phyloP scores from a whole-genome alignment of 1,140 invertebrate species.

The Vanessa tameamea region DNA sequence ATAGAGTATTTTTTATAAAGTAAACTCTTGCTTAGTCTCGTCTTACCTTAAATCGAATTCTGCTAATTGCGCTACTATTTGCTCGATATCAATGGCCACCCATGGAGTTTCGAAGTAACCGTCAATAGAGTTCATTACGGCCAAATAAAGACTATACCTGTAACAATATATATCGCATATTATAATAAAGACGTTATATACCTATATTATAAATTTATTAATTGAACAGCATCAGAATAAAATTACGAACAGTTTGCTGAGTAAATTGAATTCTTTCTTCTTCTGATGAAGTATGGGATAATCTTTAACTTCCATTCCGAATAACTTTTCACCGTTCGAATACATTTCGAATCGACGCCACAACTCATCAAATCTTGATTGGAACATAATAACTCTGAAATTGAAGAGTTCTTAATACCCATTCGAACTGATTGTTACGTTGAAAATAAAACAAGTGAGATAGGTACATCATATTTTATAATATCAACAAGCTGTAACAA shows the following conservation, averaged over 20 bases:
- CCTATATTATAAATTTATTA: too few relatives aligned
- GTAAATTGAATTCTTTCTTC: constrained; percentile 90
- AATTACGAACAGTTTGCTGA: constrained; percentile 87
- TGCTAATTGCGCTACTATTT: constrained; percentile 88
- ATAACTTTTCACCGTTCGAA: constrained; percentile 89
- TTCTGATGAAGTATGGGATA: constrained; percentile 89
- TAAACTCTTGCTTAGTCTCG: neutral
- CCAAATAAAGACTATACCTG: constrained; percentile 85
- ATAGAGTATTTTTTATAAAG: too few relatives aligned
- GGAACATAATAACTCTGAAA: constrained; percentile 86
- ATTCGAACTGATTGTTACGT: neutral
- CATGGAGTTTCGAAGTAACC: constrained; percentile 92
- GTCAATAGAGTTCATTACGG: constrained; percentile 91
- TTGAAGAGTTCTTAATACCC: neutral
- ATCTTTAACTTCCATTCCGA: constrained; percentile 89
- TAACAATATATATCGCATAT: constrained; percentile 20
- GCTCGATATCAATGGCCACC: constrained; percentile 91
- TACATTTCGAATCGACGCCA: constrained; percentile 90
- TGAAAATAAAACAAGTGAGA: neutral
- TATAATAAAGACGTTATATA: neutral
- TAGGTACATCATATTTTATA: too few relatives aligned
- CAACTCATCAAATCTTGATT: constrained; percentile 89
- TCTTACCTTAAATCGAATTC: constrained; percentile 90
- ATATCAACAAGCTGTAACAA: neutral
- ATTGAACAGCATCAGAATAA: neutral